Base-by-base conservation (phyloP, 1,140 invertebrate genomes). In the Vanessa tameamea region DNA sequence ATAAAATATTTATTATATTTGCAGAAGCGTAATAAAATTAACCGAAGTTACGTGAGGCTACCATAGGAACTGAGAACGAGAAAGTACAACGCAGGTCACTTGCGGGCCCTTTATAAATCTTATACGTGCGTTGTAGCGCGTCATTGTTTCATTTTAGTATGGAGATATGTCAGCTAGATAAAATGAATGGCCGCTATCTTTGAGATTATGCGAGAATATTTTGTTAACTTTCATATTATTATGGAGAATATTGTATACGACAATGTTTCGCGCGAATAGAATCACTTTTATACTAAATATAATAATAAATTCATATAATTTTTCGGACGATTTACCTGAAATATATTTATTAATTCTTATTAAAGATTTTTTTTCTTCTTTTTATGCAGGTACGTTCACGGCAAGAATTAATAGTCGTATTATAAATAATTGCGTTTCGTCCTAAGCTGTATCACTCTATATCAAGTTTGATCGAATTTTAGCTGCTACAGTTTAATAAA, bases 41-140 rank as follows among this genome's bases (percentile, higher is more conserved):
- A 61, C 23, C 57, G 31, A 20, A 6, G 57, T 61, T 61, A 31
- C 57, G 31, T 61, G 31, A 37, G 57, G 16, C 31, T 12, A 61
- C 53, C 16, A 55, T 55, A 15, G 48, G 48, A 15, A 50, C 48
- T 57, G 23, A n/a, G 20, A 57, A 57, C 57, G 55, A 59, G 67
- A 69, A 69, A 69, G 72, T 72, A 72, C 55, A 69, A 55, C 51
- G 37, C 51, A 14, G 70, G 63, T 66, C 70, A 64, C 37, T 69
- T 16, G 20, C 55, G 55, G 67, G 67, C 43, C 53, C 67, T 47
- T 61, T 43, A 69, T 69, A 69, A 69, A 69, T 69, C 67, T 69
- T 61, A 68, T 68, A 69, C 55, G 67, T 61, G 43, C 67, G 37
- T 37, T 61, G 55, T 69, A 23, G 20, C 43, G 55, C 68, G 57